phyloP scores from a whole-genome alignment of 2,888 invertebrate species.

The Campoplex nolae region DNA sequence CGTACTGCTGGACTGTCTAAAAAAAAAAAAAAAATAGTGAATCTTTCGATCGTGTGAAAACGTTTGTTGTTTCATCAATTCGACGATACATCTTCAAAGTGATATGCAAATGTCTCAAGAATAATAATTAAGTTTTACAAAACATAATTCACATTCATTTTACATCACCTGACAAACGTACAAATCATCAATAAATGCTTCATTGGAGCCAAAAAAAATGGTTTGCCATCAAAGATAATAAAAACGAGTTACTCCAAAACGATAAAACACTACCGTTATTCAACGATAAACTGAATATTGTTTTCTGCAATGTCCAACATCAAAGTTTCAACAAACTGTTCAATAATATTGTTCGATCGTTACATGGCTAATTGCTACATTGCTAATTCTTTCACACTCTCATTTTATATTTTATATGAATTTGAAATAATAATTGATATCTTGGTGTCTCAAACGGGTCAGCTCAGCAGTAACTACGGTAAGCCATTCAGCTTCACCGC shows the following conservation, averaged over 20 bases:
- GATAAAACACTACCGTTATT: neutral
- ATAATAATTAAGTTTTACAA: neutral
- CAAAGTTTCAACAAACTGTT: neutral
- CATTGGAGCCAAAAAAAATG: neutral
- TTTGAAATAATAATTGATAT: constrained; percentile 13
- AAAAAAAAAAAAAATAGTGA: neutral
- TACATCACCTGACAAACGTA: neutral
- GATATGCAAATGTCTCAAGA: neutral
- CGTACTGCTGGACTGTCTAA: neutral
- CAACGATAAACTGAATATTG: neutral
- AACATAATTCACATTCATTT: neutral
- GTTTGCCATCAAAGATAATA: neutral
- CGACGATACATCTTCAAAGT: neutral
- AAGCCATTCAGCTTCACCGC: constrained; percentile 48
- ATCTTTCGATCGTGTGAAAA: neutral
- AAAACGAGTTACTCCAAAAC: neutral
- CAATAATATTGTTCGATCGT: no score
- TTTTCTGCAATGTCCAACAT: neutral
- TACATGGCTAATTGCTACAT: neutral
- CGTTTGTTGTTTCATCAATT: neutral
- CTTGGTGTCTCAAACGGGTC: constrained; percentile 30
- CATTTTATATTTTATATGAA: neutral
- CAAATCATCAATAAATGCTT: neutral
- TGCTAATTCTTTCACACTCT: no score
- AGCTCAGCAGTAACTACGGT: constrained; percentile 35